phyloP scores from a whole-genome alignment of 2,888 invertebrate genomes.

The Flexamia atlantica region DNA sequence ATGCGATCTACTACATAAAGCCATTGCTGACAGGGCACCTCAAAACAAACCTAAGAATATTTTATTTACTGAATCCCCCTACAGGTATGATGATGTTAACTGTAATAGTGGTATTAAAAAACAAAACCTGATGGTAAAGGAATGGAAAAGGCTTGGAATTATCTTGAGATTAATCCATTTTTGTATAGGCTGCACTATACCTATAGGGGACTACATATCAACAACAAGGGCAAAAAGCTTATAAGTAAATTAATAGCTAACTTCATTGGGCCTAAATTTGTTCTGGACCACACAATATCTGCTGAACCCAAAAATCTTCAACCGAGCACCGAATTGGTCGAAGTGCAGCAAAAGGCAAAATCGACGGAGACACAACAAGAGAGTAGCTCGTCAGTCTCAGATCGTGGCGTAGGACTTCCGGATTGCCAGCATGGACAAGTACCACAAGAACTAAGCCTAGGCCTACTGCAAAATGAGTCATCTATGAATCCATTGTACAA shows the following conservation, averaged over 20 bases:
- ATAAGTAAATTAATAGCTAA: not conserved
- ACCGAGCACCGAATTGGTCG: too few species aligned
- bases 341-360: too few species aligned
- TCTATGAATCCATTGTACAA: too few species aligned
- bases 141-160: not conserved
- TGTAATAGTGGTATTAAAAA: not conserved
- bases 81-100: not conserved
- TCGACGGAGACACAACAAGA: too few species aligned
- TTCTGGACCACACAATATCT: too few species aligned
- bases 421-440: too few species aligned
- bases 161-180: not conserved
- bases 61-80: not conserved
- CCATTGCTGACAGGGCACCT: not conserved
- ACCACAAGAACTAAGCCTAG: too few species aligned
- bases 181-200: conserved; percentile 1
- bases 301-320: too few species aligned
- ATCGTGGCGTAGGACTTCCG: too few species aligned
- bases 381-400: too few species aligned
- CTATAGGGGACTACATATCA: not conserved
- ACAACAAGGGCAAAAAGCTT: not conserved
- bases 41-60: not conserved
- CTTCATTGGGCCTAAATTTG: too few species aligned
- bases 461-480: too few species aligned
- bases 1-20: not conserved
- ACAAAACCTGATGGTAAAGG: not conserved